Conservation (phyloP, 2,888 invertebrate genomes). For the Drosophila seclusa region DNA sequence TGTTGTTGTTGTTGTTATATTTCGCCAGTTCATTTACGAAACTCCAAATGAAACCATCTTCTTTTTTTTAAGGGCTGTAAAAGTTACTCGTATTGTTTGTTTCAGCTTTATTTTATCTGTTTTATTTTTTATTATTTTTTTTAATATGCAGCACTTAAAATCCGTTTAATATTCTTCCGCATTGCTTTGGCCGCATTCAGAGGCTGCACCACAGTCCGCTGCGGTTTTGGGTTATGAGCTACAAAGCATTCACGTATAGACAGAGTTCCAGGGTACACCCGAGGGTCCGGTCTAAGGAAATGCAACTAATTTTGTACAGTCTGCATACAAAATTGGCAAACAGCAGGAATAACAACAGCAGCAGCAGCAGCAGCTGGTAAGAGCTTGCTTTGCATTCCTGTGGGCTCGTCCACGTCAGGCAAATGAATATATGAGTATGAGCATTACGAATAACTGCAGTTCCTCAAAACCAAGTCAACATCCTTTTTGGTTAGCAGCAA, state of each 20-base stretch:
- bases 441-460: slow-evolving; percentile 76
- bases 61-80: not conserved
- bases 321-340: slow-evolving; percentile 58
- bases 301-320: slow-evolving; percentile 68
- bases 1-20: slow-evolving; percentile 17
- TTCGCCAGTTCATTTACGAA: slow-evolving; percentile 62
- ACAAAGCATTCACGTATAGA: slow-evolving; percentile 26
- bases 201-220: slow-evolving; percentile 53
- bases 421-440: slow-evolving; percentile 76
- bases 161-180: slow-evolving; percentile 77
- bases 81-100: slow-evolving; percentile 2
- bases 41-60: slow-evolving; percentile 52
- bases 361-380: slow-evolving; percentile 4
- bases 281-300: slow-evolving; percentile 38
- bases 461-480: slow-evolving; percentile 80
- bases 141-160: slow-evolving; percentile 74
- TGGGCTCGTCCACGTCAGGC: slow-evolving; percentile 66
- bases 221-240: slow-evolving; percentile 52
- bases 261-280: not conserved
- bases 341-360: slow-evolving; percentile 28
- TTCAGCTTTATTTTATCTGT: slow-evolving; percentile 6
- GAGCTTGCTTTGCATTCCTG: slow-evolving; percentile 36
- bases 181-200: slow-evolving; percentile 79
- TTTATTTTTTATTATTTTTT: slow-evolving; percentile 31
- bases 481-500: slow-evolving; percentile 75